A percentile compares a stretch with the other conserved stretches of the same genome.
Conservation (phyloP, 2,888 invertebrate genomes). For the Sesia apiformis region DNA sequence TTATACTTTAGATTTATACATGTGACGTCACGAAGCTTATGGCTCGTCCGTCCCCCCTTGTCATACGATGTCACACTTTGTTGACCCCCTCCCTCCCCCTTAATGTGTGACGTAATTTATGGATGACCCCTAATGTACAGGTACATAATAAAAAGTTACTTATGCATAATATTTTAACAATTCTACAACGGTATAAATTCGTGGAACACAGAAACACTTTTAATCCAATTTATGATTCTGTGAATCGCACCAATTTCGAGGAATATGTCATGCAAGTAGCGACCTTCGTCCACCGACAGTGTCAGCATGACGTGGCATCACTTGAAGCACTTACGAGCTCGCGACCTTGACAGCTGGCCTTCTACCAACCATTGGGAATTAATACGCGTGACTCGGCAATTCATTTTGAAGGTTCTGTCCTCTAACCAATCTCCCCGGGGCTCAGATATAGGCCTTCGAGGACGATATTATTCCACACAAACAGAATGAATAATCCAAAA, state of each 20-base stretch:
- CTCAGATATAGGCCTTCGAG: constrained; percentile 15
- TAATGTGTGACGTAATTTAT: too few species aligned
- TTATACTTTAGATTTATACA: too few species aligned
- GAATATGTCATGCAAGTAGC: constrained; percentile 19
- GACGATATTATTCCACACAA: background rate
- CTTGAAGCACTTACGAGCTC: constrained; percentile 7
- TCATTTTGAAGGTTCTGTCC: constrained; percentile 34
- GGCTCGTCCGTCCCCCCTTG: too few species aligned
- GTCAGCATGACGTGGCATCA: constrained; percentile 8
- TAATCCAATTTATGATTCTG: constrained; percentile 1
- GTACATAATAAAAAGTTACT: too few species aligned
- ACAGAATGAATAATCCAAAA: background rate
- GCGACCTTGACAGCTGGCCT: constrained; percentile 25
- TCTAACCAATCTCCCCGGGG: constrained; percentile 20
- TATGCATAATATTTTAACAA: too few species aligned
- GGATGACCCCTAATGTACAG: too few species aligned
- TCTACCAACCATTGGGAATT: constrained; percentile 27
- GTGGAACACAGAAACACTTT: background rate
- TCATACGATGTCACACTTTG: too few species aligned
- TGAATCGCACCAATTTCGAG: constrained; percentile 12
- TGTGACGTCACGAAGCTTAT: too few species aligned
- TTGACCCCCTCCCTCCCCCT: too few species aligned
- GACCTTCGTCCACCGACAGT: constrained; percentile 20
- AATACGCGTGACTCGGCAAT: constrained; percentile 23
- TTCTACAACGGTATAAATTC: background rate